Evolutionary conservation across 1,140 invertebrate genomes (phyloP).

Genomic region (Saxidomus purpurata): DNA sequence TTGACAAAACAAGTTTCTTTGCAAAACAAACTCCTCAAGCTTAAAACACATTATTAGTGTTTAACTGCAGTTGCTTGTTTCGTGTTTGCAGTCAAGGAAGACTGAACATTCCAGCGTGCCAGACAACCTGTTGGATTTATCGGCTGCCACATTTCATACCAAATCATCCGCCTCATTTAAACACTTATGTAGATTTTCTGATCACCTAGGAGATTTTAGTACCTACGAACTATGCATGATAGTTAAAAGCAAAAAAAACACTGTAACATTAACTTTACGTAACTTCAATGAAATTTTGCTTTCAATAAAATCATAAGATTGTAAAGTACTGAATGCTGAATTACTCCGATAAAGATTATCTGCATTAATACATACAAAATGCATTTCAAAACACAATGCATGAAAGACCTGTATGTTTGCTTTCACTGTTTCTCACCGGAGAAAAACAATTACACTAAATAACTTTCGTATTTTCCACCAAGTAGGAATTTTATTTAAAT

Average conservation of each 20-base stretch:
- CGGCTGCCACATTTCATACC: neutral
- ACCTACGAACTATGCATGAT: neutral
- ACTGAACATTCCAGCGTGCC: constrained; percentile 9
- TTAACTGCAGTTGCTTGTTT: neutral
- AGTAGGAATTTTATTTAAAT: no score
- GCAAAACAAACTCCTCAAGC: neutral
- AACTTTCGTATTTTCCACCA: no score
- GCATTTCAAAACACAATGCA: no score
- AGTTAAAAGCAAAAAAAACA: neutral
- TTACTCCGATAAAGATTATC: neutral
- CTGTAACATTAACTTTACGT: neutral
- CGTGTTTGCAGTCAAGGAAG: neutral
- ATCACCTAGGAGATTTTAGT: neutral
- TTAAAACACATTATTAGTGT: neutral
- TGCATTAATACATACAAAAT: neutral
- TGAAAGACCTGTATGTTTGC: no score
- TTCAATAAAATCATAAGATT: constrained; percentile 3
- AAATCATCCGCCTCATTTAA: constrained; percentile 15
- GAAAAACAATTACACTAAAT: no score
- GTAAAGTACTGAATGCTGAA: neutral
- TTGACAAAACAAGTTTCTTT: neutral
- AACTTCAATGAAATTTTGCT: constrained; percentile 26
- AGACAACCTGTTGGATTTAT: neutral
- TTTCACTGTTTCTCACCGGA: no score
- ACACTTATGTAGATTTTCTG: neutral